Evolutionary conservation across 2,113 vertebrate genomes (phyloP).

Genomic region (Camelus dromedarius): DNA sequence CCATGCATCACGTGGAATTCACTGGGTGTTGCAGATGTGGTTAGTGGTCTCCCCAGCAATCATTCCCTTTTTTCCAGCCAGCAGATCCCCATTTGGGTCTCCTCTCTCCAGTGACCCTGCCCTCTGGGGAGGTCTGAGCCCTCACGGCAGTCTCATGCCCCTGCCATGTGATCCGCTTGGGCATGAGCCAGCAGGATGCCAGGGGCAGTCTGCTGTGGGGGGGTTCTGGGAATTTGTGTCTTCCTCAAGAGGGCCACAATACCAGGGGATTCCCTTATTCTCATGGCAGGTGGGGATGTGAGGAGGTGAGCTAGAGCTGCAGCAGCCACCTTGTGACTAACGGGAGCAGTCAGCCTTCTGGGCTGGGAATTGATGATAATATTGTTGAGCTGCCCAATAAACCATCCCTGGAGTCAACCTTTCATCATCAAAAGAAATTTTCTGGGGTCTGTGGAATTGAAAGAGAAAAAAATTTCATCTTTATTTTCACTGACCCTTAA

Average conservation of each 20-base stretch:
- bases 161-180: not conserved
- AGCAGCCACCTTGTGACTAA: not conserved
- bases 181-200: not conserved
- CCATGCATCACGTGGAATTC: not conserved
- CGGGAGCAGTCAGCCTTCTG: not conserved
- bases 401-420: not conserved
- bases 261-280: not conserved
- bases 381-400: not conserved
- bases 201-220: not conserved
- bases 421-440: not conserved
- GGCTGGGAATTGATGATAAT: not conserved
- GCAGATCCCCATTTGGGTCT: not conserved
- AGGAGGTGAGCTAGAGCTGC: not conserved
- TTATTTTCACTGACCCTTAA: not conserved
- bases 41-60: not conserved
- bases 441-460: not conserved
- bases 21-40: not conserved
- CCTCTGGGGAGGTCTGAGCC: not conserved
- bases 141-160: not conserved
- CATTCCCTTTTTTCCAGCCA: not conserved
- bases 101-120: not conserved
- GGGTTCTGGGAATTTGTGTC: not conserved
- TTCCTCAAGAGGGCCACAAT: not conserved
- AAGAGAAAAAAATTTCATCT: not conserved
- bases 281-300: not conserved